Conservation (phyloP, 2,113 vertebrate genomes). For the Neodontobutis hainanensis region DNA sequence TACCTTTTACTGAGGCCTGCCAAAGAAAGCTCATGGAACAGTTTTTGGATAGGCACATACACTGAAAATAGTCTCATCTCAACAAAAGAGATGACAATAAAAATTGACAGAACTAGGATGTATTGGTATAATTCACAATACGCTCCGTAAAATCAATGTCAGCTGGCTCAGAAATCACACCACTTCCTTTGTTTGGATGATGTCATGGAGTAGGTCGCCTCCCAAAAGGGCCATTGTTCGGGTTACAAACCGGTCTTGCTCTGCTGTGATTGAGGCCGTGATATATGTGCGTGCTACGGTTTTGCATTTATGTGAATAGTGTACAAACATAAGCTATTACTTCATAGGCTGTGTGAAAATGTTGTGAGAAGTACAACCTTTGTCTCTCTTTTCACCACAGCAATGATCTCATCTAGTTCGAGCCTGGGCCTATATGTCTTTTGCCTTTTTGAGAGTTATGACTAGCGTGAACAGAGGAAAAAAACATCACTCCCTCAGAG, state of each 20-base stretch:
- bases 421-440: slow-evolving; percentile 55
- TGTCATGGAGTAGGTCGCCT: slow-evolving; percentile 24
- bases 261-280: slow-evolving; percentile 9
- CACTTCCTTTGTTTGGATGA: slow-evolving; percentile 42
- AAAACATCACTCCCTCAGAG: slow-evolving; percentile 49
- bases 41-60: neutral
- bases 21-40: slow-evolving; percentile 26
- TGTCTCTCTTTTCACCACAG: slow-evolving; percentile 66
- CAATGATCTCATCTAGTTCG: slow-evolving; percentile 65
- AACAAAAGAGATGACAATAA: neutral
- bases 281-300: neutral
- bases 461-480: slow-evolving; percentile 13
- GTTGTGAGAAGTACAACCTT: slow-evolving; percentile 57
- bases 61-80: neutral
- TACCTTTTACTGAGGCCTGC: slow-evolving; percentile 33
- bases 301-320: neutral
- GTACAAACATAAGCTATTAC: slow-evolving; percentile 15
- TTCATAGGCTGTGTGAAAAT: slow-evolving; percentile 55
- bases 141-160: slow-evolving; percentile 46
- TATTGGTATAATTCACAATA: no score
- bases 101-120: neutral
- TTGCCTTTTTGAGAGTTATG: slow-evolving; percentile 59
- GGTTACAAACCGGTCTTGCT: slow-evolving; percentile 3
- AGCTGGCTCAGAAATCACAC: slow-evolving; percentile 7
- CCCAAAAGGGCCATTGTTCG: slow-evolving; percentile 42